Percentiles rank a stretch among this genome's conserved stretches.
Conservation (phyloP, 2,797 vertebrate genomes). For the Enteromius viviparus region DNA sequence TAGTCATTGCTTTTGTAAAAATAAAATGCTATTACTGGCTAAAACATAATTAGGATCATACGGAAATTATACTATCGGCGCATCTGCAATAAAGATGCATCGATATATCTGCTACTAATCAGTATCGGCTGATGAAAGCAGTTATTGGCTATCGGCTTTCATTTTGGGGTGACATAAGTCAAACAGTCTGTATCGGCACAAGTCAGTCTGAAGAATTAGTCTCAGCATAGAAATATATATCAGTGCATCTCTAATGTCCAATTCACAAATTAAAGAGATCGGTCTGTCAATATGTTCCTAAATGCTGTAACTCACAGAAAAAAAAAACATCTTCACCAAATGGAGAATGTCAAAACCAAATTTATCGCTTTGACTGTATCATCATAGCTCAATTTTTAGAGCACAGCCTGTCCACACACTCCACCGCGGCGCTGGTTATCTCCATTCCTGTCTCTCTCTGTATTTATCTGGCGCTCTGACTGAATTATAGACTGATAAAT, state of each 20-base stretch:
- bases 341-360: not conserved
- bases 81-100: not conserved
- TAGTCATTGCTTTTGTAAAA: not conserved
- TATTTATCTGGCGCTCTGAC: conserved; percentile 13
- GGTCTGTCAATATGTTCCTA: not conserved
- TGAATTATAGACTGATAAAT: conserved; percentile 8
- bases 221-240: not conserved
- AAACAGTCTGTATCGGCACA: not conserved
- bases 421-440: not conserved
- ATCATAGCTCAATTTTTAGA: conserved; percentile 1
- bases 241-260: not conserved
- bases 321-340: not conserved
- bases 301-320: not conserved
- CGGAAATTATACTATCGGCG: not conserved
- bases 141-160: not conserved
- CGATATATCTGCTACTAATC: not conserved
- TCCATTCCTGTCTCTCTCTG: not conserved
- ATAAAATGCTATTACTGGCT: not conserved
- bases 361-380: not conserved
- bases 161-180: not conserved
- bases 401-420: not conserved
- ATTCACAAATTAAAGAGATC: not conserved
- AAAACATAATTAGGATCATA: not conserved
- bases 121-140: not conserved
- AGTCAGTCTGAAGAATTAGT: not conserved